Evolutionary conservation across 1,140 invertebrate species (phyloP).

Genomic region (Aphaenogaster rudis): DNA sequence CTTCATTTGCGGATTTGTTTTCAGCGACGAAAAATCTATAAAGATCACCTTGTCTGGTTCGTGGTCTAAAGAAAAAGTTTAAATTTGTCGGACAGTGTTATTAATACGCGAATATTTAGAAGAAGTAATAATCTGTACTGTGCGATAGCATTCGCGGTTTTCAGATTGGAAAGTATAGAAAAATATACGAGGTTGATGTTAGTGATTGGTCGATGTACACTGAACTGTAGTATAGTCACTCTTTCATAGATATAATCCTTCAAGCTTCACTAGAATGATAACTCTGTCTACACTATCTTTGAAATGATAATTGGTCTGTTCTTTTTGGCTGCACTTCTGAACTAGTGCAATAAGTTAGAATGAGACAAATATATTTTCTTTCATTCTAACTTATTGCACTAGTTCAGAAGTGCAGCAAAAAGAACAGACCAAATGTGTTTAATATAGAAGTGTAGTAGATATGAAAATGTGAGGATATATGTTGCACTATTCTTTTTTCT

Average conservation of each 20-base stretch:
- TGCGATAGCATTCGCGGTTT: neutral
- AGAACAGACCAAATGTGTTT: too few species aligned
- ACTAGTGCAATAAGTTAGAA: too few species aligned
- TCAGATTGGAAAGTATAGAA: slow-evolving; percentile 13
- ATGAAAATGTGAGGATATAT: neutral
- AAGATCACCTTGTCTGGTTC: too few species aligned
- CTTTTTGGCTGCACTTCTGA: too few species aligned
- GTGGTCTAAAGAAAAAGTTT: too few species aligned
- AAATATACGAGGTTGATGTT: neutral
- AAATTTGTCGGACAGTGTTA: neutral
- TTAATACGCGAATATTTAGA: neutral
- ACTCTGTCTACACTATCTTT: neutral
- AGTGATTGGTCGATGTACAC: neutral
- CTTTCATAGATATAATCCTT: neutral
- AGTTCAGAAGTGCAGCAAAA: too few species aligned
- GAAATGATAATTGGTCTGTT: too few species aligned
- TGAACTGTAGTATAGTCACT: neutral
- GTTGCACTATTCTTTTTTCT: neutral
- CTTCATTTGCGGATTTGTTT: too few species aligned
- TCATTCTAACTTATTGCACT: too few species aligned
- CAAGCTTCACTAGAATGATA: slow-evolving; percentile 13
- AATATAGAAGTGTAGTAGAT: neutral
- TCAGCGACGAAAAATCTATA: too few species aligned
- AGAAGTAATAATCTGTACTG: neutral
- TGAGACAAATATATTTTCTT: too few species aligned